Evolutionary conservation across 2,797 vertebrate species (phyloP), one percentile per base, ranked within the genome.

Genomic region (Hephaestus fuliginosus): DNA sequence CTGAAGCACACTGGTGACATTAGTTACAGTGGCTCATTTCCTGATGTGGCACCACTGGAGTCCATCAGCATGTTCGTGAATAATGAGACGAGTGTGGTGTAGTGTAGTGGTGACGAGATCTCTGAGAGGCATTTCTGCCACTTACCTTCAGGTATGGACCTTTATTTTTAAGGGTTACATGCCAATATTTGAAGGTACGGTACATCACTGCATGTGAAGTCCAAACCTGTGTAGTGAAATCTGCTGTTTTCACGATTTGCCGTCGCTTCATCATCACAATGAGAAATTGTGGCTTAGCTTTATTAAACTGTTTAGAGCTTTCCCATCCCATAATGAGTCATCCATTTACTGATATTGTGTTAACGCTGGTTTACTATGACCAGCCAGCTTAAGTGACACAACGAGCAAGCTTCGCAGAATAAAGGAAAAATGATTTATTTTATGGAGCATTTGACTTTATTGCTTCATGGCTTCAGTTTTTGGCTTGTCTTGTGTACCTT

Each of bases 241-340:
- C 30, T 66, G 11, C 68, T 39, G 48, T 65, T 74, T 74, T 64
- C 49, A 60, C 58, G 30, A 3, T 48, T 22, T 33, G 17, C 14
- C 7, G 1, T 39, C 5, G 52, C 44, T 18, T 22, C 25, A 14
- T 74, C 25, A 48, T 77, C 55, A 63, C 49, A 49, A 8, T 60
- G 53, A 22, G 30, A 20, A 51, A 4, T 17, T 39, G 25, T 46
- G 73, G 66, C 62, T 72, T 67, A 18, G 36, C 48, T 74, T 18
- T 63, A 9, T 46, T 17, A 67, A 61, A 7, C 22, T 36, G 55
- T 3, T 10, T 4, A 44, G 17, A 22, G 51, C n/a, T 53, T 62
- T 57, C 7, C 48, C 13, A 67, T 6, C 63, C 2, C 20, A 41
- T 22, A 39, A 49, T 33, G 2, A 56, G 33, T 22, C 25, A 25